These are phyloP conservation scores for Phenganax subtilis DNA, from an alignment of 92 coral and sea anemone genomes.

Conservation along the genomic window DNA sequence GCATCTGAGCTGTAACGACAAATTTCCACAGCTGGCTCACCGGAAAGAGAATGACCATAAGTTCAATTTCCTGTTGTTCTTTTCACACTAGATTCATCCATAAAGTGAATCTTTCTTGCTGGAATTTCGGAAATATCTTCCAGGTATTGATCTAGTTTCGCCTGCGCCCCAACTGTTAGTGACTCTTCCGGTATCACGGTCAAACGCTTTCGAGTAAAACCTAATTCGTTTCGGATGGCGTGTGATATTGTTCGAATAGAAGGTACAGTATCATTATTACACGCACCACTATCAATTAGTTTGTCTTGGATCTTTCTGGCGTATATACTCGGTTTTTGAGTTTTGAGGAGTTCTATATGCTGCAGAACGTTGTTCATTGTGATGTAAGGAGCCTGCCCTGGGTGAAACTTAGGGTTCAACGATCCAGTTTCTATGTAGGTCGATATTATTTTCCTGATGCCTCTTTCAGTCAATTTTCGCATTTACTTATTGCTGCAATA, in stretches of 20 bases:
- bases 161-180: background rate
- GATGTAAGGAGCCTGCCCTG: background rate
- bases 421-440: background rate
- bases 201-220: constrained; percentile 16
- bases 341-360: constrained; percentile 3
- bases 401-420: background rate
- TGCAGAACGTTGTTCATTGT: background rate
- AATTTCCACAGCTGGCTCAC: constrained; percentile 7
- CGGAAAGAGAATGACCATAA: constrained; percentile 2
- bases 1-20: constrained; percentile 18
- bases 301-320: background rate
- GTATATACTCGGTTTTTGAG: constrained; percentile 10
- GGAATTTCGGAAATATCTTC: constrained; percentile 14
- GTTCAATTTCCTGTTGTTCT: constrained; percentile 9
- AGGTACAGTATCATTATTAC: background rate
- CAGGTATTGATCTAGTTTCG: background rate
- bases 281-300: background rate
- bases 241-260: background rate
- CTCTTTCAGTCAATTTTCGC: background rate
- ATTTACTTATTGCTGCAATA: background rate
- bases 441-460: background rate
- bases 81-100: constrained; percentile 14
- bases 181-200: constrained; percentile 6
- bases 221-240: background rate
- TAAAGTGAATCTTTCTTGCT: constrained; percentile 5